Base-by-base conservation (phyloP, 2,797 vertebrate genomes). In the Parauchenoglanis punctatus region DNA sequence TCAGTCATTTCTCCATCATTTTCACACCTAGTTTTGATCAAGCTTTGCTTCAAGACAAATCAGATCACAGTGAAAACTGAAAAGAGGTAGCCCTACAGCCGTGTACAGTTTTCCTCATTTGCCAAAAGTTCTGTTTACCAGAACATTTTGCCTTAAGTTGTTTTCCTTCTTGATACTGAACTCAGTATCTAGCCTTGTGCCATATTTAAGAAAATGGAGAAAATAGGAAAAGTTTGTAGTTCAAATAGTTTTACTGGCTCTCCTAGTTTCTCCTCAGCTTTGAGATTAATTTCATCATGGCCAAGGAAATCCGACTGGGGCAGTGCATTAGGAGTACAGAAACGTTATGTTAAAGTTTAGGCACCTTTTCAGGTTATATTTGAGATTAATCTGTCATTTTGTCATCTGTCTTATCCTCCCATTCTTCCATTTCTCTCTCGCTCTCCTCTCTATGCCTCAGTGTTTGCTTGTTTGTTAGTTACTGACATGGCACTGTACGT, bases 401-500 rank as follows among this genome's bases (percentile, higher is more conserved):
- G 44, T 20, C 18, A 52, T 83, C 58, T 44, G 11, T 67, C 17
- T 67, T 20, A 83, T n/a, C 7, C 46, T 1, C 2, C 35, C 11
- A n/a, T 13, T 63, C 31, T 65, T 31, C 46, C 25, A 76, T 56
- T 17, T 58, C 15, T 78, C 28, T 35, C 7, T 85, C 40, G 23
- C 28, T 17, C 25, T 76, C 11, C 84, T 7, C n/a, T 76, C 44
- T 65, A n/a, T 17, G 25, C 35, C 1, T n/a, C 1, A 85, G 35
- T 52, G 58, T 78, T 35, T 7, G 23, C 12, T 28, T 46, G 76
- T 61, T 63, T 58, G 83, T 83, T 85, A 90, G 87, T 89, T 91
- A 96, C 98, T 99, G 92, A 99, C 98, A 77, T 99, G 98, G 94
- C 96, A 97, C 91, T 99, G 99, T 91, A 99, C 97, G 86, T 99